Evolutionary conservation across 2,113 vertebrate species (phyloP), one percentile per base, ranked within the genome.

Genomic region (Meles meles): DNA sequence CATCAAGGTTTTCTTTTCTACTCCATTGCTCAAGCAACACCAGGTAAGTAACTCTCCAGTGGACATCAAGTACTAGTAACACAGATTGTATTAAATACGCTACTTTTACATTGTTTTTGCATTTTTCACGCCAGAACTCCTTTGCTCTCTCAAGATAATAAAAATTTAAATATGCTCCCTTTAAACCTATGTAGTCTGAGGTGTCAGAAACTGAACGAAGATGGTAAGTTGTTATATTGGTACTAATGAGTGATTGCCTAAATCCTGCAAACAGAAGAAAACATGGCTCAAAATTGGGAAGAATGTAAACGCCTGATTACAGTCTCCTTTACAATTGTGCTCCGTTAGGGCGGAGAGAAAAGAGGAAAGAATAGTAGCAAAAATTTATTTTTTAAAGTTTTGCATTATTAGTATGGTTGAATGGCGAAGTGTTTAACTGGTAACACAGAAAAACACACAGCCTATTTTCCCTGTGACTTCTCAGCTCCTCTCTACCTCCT

Each of bases 131-230:
- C 42, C 2, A 65, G 31, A 72, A 77, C 39, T 80, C 63, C 37
- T 42, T 74, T 89, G 83, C n/a, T 84, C 20, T 52, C 57, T 47
- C n/a, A 85, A 92, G 57, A 82, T 20, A 44, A 89, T 42, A 63
- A 25, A 93, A 86, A 86, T 39, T 27, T 9, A 76, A 63, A 37
- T 27, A 84, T 14, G 39, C 49, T 61, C 72, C 29, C 79, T 88
- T 97, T 74, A 83, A 31, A 67, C 15, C 55, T 34, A 10, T 1
- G 29, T 21, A 23, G 39, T 87, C 49, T 47, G 18, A 86, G 12
- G 15, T 39, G 52, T 67, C n/a, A 63, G n/a, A 65, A 80, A 76
- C 27, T 8, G 0, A 37, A 25, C 25, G 21, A 42, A 44, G 12
- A 29, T 18, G 79, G 0, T 31, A 44, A 37, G 9, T 37, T 80